Evolutionary conservation across 2,113 vertebrate genomes (phyloP).

Genomic region (Notarius quadriscutis): DNA sequence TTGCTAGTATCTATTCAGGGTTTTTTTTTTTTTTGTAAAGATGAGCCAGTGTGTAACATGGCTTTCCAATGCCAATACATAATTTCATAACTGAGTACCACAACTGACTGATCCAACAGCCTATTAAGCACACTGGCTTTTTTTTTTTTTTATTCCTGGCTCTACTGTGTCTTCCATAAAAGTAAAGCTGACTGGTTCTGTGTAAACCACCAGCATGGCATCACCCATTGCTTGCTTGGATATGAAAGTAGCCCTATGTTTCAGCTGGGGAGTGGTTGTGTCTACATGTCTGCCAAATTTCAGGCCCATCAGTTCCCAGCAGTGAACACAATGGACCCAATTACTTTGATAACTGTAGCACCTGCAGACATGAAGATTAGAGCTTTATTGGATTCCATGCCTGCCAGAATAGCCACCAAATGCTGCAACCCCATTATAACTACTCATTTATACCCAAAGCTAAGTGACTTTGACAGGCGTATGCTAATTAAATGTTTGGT

Average conservation of each 20-base stretch:
- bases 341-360: background rate
- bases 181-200: background rate
- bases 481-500: background rate
- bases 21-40: background rate
- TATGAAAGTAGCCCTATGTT: background rate
- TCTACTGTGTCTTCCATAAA: background rate
- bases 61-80: background rate
- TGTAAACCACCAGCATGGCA: background rate
- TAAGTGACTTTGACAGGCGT: background rate
- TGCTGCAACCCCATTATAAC: background rate
- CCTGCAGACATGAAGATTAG: conserved; percentile 5
- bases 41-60: background rate
- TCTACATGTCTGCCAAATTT: conserved; percentile 18
- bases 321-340: background rate
- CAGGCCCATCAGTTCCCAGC: background rate
- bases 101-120: background rate
- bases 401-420: background rate
- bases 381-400: background rate
- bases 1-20: background rate
- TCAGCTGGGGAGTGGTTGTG: background rate
- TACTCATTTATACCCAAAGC: background rate
- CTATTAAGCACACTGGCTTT: background rate
- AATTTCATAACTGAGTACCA: background rate
- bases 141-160: background rate
- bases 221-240: background rate